Conservation (phyloP, 2,888 invertebrate species). For the Caenorhabditis drosophilae region DNA sequence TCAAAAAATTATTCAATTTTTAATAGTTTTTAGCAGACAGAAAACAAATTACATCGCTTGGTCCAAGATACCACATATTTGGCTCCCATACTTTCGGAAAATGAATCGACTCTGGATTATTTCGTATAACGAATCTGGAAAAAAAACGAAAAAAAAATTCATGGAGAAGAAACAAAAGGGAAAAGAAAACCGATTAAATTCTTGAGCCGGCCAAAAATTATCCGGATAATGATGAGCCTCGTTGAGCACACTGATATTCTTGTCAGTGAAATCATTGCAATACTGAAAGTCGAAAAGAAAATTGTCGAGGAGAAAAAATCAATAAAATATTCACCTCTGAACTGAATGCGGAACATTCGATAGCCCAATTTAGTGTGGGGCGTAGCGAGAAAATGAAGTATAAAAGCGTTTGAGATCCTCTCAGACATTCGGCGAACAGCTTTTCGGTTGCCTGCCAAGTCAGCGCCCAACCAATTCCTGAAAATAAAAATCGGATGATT, state of each 20-base stretch:
- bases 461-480: slow-evolving; percentile 55
- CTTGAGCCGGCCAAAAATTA: slow-evolving; percentile 59
- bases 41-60: no score
- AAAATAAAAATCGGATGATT: no score
- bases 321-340: no score
- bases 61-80: slow-evolving; percentile 54
- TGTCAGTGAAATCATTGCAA: slow-evolving; percentile 28
- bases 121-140: slow-evolving; percentile 41
- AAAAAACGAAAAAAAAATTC: no score
- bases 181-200: slow-evolving; percentile 57
- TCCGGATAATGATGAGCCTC: slow-evolving; percentile 39
- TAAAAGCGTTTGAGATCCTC: slow-evolving; percentile 38
- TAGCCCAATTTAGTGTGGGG: slow-evolving; percentile 37
- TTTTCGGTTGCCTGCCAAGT: slow-evolving; percentile 51
- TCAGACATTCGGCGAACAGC: slow-evolving; percentile 40
- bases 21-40: no score
- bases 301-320: no score
- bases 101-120: slow-evolving; percentile 11
- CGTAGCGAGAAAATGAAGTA: slow-evolving; percentile 48
- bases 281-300: slow-evolving; percentile 16
- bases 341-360: no score
- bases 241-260: slow-evolving; percentile 22
- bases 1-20: no score
- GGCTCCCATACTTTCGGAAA: slow-evolving; percentile 43
- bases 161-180: no score